phyloP scores from a whole-genome alignment of 2,888 invertebrate species.

The Mechanitis mazaeus region DNA sequence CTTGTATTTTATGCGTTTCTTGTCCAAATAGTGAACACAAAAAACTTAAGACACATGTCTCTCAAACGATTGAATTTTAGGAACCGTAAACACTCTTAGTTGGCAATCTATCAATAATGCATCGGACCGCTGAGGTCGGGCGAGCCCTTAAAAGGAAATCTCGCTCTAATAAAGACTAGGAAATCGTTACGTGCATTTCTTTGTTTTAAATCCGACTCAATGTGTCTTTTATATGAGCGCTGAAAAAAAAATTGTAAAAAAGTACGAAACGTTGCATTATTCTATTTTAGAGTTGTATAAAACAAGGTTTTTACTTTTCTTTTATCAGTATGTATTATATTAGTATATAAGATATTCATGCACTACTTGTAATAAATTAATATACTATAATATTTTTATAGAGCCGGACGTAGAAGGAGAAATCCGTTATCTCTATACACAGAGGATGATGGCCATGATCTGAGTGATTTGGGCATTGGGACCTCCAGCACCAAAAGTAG shows the following conservation, averaged over 20 bases:
- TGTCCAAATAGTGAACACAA: not conserved
- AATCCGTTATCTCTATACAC: constrained; percentile 83
- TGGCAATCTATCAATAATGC: constrained; percentile 32
- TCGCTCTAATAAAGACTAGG: constrained; percentile 27
- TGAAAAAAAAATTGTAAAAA: constrained; percentile 11
- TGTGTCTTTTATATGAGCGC: constrained; percentile 18
- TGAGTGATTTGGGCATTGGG: constrained; percentile 88
- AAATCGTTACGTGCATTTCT: constrained; percentile 25
- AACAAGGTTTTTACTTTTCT: too few relatives aligned
- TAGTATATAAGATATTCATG: not conserved
- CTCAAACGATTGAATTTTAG: constrained; percentile 17
- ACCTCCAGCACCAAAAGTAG: constrained; percentile 81
- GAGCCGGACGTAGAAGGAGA: constrained; percentile 70
- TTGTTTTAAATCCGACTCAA: constrained; percentile 20
- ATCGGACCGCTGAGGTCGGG: constrained; percentile 16
- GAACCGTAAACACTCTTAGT: constrained; percentile 23
- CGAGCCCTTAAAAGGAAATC: constrained; percentile 25
- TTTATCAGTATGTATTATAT: too few relatives aligned
- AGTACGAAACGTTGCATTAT: not conserved
- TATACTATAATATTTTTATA: constrained; percentile 38
- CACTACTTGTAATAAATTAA: not conserved
- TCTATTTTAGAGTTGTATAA: too few relatives aligned
- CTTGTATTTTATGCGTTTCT: too few relatives aligned
- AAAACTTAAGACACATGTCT: not conserved
- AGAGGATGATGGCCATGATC: constrained; percentile 88